Evolutionary conservation across 2,113 vertebrate species (phyloP), one percentile per base, ranked within the genome.

Genomic region (Archilochus colubris): DNA sequence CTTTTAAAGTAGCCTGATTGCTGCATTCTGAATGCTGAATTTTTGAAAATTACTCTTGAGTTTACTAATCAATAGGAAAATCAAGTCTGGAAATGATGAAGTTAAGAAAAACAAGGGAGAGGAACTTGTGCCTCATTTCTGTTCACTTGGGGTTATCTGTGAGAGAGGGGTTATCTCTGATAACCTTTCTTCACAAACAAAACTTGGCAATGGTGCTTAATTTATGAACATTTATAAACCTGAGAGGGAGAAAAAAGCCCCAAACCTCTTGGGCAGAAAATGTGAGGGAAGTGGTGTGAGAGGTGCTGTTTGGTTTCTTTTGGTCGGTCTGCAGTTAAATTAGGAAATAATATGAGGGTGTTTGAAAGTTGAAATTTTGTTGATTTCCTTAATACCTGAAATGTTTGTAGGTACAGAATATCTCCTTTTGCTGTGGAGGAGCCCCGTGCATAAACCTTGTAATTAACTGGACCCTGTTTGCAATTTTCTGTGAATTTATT

Each of bases 131-230:
- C 72, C 68, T 91, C 55, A 38, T 73, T 91, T 95, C 87, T 91
- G 38, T 44, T 85, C n/a, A 9, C 51, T 74, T 51, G 79, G 36
- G 95, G 96, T 96, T 96, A 96, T 96, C 93, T 93, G 78, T 74
- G 82, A 69, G 57, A 58, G 75, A 88, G 53, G 30, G 96, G 94
- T 96, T 97, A 97, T 96, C 93, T 92, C 86, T 81, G 86, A 74
- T 95, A 90, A 96, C 89, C 94, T 92, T 91, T 48, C 67, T 93
- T 80, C 63, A 78, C 93, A 96, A 95, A 94, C 91, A 94, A 40
- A 82, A 74, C 87, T 72, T 86, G 59, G 70, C 82, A 81, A 64
- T 55, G 81, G 46, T 79, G 46, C 48, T 91, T 92, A 68, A 95
- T 95, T 96, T 94, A 93, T 67, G 91, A 43, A 74, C 88, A 50